Conservation (phyloP, 2,113 vertebrate genomes). For the Helogale parvula region DNA sequence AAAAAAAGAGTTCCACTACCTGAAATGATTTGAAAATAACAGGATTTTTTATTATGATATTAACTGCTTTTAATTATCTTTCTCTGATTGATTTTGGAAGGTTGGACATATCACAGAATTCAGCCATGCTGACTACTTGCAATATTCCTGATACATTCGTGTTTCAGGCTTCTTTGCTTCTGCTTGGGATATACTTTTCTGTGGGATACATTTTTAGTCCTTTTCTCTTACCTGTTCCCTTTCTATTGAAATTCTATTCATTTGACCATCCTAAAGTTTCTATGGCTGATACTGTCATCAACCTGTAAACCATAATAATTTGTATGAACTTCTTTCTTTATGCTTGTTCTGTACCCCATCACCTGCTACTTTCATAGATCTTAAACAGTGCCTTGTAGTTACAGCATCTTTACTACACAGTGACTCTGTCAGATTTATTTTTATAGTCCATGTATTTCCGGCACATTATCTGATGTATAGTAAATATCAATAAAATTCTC, state of each 20-base stretch:
- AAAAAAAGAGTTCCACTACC: neutral
- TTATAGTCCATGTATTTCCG: neutral
- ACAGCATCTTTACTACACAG: neutral
- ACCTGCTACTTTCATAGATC: neutral
- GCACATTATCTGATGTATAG: neutral
- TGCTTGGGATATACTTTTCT: neutral
- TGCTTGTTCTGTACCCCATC: neutral
- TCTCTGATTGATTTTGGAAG: neutral
- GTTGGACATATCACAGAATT: neutral
- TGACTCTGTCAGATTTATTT: neutral
- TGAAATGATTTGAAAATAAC: constrained; percentile 20
- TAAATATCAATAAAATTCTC: constrained; percentile 37
- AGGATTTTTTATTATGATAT: neutral
- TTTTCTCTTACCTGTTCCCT: neutral
- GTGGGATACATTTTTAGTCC: neutral
- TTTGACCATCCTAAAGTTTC: neutral
- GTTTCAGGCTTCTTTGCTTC: neutral
- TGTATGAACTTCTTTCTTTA: neutral
- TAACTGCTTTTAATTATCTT: neutral
- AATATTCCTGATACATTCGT: neutral
- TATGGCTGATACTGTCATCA: neutral
- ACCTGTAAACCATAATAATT: neutral
- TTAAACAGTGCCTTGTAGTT: neutral
- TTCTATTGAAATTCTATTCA: neutral
- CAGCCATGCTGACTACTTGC: neutral